Evolutionary conservation across 2,888 invertebrate genomes (phyloP), one percentile per base, ranked within the genome.

Genomic region (Acanthosepion pharaonis): DNA sequence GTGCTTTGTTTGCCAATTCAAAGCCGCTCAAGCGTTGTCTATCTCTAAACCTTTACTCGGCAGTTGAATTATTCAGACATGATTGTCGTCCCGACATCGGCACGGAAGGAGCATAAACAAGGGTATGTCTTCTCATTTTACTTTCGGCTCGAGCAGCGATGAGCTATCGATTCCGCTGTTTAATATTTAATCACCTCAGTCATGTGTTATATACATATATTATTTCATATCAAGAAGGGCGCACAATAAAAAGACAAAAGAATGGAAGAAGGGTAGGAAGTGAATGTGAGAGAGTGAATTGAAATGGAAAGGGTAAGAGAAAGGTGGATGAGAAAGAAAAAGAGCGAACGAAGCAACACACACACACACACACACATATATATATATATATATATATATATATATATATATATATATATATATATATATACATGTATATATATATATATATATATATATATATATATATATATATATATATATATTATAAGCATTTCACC

Each of bases 161-260:
- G n/a, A 18, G 18, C 11, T n/a, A 78, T 78, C 78, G 78, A 78
- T 78, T 78, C 15, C 5, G 78, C 33, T 33, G n/a, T 78, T 78
- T 33, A 78, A 78, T 78, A 78, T 78, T 78, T 78, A 78, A 78
- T 78, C 78, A 78, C n/a, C n/a, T 33, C 78, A 78, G 78, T 78
- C 78, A 78, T 78, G 78, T 78, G 78, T 78, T 78, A 78, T 78
- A 78, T 78, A 33, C 78, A 78, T 78, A 78, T n/a, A 33, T 78
- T 33, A 78, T 78, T 78, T 33, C n/a, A 33, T 78, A n/a, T 78
- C 11, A 78, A 78, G 15, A 78, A 78, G 78, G 33, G 9, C n/a
- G 78, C 15, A 78, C 11, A 33, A 78, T 33, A n/a, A 33, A n/a
- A 33, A 78, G n/a, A n/a, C 9, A n/a, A n/a, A 9, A 78, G n/a